Base-by-base conservation (phyloP, 2,797 vertebrate species). In the Platyrinchus mystaceus region DNA sequence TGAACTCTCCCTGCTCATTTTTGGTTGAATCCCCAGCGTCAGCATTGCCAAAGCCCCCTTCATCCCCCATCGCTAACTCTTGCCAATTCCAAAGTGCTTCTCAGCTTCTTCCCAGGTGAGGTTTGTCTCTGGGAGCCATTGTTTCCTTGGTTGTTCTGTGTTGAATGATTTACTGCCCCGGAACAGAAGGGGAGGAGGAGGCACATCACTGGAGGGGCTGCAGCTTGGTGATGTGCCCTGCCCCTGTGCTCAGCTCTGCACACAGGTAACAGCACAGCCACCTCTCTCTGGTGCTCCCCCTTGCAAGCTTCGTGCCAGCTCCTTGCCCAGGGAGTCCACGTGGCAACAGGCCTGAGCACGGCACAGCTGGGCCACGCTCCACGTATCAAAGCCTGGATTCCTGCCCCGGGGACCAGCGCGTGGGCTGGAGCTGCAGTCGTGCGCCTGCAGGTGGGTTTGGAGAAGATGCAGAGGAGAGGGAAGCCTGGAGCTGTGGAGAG, bases 211-310 rank as follows among this genome's bases (percentile, higher is more conserved):
- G 30, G 63, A 82, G 88, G 85, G 91, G 77, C 62, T 86, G 83
- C 90, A 88, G 79, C 43, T 28, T 17, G 69, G 64, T 34, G 1
- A 10, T 0, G 0, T 1, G 56, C 76, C 87, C 46, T 1, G 44
- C 77, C 76, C 58, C 74, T 7, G 58, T 0, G 0, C 56, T 56
- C 1, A 1, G 52, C 68, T 80, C 19, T 2, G 1, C 0, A 0
- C 20, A 6, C 81, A 34, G 64, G 46, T 30, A 60, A 2, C 13
- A 22, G 79, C 93, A 86, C 1, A 5, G 60, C 22, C 4, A 0
- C 4, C 46, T 82, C 64, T 56, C 22, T 9, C 18, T 49, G 46
- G 2, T 64, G 23, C 26, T 79, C 30, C 64, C n/a, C 39, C 12
- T 34, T 50, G 74, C 27, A 2, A 93, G 39, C 81, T 43, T 74